Evolutionary conservation across 2,888 invertebrate species (phyloP).

Genomic region (Drosophila anomelani): DNA sequence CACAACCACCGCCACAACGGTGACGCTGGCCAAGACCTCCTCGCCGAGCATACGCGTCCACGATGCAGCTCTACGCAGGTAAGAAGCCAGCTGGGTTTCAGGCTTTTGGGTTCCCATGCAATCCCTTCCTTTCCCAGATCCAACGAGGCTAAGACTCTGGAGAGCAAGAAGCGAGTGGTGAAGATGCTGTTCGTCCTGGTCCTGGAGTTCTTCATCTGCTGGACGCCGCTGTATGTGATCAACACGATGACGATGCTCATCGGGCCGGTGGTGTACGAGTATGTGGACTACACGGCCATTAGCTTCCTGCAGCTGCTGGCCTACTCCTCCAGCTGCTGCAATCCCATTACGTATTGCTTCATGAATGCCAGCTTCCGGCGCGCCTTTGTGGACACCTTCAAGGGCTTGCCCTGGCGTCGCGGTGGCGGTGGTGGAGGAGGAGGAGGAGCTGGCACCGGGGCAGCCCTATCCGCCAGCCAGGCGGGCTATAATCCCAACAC

Average conservation of each 20-base stretch:
- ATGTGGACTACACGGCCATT: conserved; percentile 90
- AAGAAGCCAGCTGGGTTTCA: background rate
- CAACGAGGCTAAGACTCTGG: conserved; percentile 70
- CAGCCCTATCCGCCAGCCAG: conserved; percentile 52
- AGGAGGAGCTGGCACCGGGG: conserved; percentile 3
- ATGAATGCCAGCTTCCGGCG: conserved; percentile 95
- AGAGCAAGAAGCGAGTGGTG: conserved; percentile 86
- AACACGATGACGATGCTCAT: conserved; percentile 91
- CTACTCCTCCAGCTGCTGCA: conserved; percentile 93
- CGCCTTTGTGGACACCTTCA: conserved; percentile 85
- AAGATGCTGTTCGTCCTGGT: conserved; percentile 96
- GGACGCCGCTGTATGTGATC: conserved; percentile 94
- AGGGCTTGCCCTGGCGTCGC: conserved; percentile 62
- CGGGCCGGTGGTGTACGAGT: conserved; percentile 89
- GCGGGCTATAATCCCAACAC: conserved; percentile 33
- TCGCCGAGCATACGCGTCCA: conserved; percentile 66
- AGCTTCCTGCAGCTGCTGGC: conserved; percentile 91
- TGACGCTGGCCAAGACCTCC: conserved; percentile 49
- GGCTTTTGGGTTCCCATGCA: background rate
- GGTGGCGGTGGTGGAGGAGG: conserved; percentile 8
- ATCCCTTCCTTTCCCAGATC: conserved; percentile 41
- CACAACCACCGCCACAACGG: conserved; percentile 53
- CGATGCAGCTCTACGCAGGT: conserved; percentile 69
- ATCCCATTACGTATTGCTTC: conserved; percentile 96
- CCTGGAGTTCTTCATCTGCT: conserved; percentile 96